Evolutionary conservation across 2,113 vertebrate genomes (phyloP).

Genomic region (Cricetomys ansorgei): DNA sequence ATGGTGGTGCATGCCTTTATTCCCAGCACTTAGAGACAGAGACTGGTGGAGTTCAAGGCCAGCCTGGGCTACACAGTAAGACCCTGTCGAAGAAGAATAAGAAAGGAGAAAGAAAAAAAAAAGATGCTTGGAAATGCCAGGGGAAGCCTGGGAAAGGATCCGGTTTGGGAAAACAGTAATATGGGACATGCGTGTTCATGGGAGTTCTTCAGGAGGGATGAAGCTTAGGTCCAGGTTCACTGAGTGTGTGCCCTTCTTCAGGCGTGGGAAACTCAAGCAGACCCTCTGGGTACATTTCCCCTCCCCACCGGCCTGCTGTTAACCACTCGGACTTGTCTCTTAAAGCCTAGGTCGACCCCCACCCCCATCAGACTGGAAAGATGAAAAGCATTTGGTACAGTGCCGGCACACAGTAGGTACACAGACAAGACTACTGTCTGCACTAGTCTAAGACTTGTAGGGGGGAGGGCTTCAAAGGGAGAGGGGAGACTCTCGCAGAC

Average conservation of each 20-base stretch:
- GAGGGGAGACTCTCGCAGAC: neutral
- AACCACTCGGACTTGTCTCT: slow-evolving; percentile 5
- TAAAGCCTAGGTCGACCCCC: neutral
- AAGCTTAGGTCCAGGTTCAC: neutral
- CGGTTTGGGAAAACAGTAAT: neutral
- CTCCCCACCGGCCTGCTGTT: neutral
- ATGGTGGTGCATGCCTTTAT: neutral
- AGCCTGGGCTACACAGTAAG: neutral
- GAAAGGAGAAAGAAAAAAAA: neutral
- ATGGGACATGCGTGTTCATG: neutral
- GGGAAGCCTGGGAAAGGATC: neutral
- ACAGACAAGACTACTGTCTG: neutral
- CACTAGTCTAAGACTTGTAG: neutral
- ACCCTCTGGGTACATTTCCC: neutral
- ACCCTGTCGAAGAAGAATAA: neutral
- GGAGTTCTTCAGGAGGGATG: neutral
- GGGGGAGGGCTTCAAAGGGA: neutral
- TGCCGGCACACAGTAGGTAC: slow-evolving; percentile 37
- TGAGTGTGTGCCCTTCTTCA: neutral
- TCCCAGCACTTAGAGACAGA: neutral
- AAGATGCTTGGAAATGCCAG: neutral
- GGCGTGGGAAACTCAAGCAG: neutral
- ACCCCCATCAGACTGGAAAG: neutral
- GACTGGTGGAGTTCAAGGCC: neutral
- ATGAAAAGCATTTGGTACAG: neutral